Base-by-base conservation (phyloP, 2,888 invertebrate genomes). In the Hypselothyrea guttata region DNA sequence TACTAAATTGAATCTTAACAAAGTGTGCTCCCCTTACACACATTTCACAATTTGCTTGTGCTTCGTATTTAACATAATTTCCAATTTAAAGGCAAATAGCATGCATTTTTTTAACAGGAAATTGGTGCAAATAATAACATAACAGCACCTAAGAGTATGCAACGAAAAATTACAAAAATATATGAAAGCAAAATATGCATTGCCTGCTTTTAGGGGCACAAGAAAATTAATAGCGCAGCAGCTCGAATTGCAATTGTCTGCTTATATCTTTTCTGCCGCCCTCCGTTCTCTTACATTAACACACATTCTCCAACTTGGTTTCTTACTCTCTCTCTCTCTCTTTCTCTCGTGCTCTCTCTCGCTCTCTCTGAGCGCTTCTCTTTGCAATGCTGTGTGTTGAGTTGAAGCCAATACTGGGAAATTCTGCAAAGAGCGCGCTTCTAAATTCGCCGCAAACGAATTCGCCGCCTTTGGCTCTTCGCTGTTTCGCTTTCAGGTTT, bases 1-100 rank as follows among this genome's bases (percentile, higher is more conserved):
- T 69, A 46, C 56, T 35, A 71, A 81, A 83, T 79, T 76, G 72
- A 74, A 75, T 76, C 73, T 67, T 59, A 48, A 65, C 44, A 46
- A 47, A 70, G 52, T 30, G n/a, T 15, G 53, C 51, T 15, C 54
- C 13, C 13, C 45, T 44, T 33, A 52, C n/a, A 11, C n/a, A 34
- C 27, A 30, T 42, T 8, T 7, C 18, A 27, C 9, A 46, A 8
- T 7, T 31, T 18, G 4, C 16, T 11, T 15, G 7, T 11, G 48
- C 37, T 42, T 27, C 42, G 52, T 42, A 54, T 57, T 54, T 62
- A 55, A 41, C 66, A 75, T 79, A 59, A 67, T 73, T 79, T 73
- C 33, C 62, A 82, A 79, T 75, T 72, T 69, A 55, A 42, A 49
- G 53, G 60, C 51, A 74, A 69, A 70, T 61, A 56, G 56, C 58